Evolutionary conservation across 2,113 vertebrate genomes (phyloP), one percentile per base, ranked within the genome.

Genomic region (Elgaria multicarinata): DNA sequence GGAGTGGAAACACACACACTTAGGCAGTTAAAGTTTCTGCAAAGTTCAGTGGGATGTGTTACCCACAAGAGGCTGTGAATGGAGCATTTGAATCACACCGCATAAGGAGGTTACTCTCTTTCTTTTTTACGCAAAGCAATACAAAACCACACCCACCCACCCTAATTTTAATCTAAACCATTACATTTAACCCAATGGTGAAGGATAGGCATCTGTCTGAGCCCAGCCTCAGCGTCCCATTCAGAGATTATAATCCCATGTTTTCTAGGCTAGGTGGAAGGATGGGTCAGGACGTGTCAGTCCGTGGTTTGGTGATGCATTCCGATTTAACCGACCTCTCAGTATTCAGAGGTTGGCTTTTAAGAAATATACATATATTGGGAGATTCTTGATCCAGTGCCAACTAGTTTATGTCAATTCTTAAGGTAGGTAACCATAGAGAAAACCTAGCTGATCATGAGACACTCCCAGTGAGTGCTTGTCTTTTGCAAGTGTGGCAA

Each of bases 31-130:
- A 71, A 10, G 14, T 55, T 85, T 72, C 44, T 4, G 16, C 36
- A 72, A 36, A 33, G 8, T 85, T 36, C 50, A 26, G n/a, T 33
- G 55, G 53, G 9, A 8, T 7, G 55, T 44, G 20, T 9, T 42
- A 64, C 4, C 39, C 9, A n/a, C 28, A 1, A 64, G 0, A 6
- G 1, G 20, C 39, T 6, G n/a, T 22, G 31, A 64, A 55, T 1
- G 4, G 46, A 75, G 28, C 22, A 58, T n/a, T 24, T 33, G 85
- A 75, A 31, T 36, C 16, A 74, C 67, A 4, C 2, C n/a, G 16
- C 71, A n/a, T 53, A 72, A 53, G 12, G 2, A 14, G 6, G 6
- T 85, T 39, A n/a, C 42, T 67, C 22, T 84, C 64, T 69, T 16
- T 69, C 39, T 42, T 24, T 26, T 9, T 28, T 75, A 14, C n/a